Base-by-base conservation (phyloP, 2,888 invertebrate species). In the Scaptomyza cyrtandrae region DNA sequence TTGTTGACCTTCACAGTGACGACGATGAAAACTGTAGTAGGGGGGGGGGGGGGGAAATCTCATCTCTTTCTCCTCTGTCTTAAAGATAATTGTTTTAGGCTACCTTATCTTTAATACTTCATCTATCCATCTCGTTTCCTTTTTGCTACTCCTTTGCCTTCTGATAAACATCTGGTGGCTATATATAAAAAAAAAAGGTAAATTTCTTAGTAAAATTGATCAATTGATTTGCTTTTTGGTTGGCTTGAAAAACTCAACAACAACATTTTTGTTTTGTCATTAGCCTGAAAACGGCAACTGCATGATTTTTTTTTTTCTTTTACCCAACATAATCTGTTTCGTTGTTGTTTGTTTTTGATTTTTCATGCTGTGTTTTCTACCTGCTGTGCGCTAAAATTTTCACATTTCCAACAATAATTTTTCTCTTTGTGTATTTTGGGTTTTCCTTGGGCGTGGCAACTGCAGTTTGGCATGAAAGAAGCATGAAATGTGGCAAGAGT, bases 1-100 rank as follows among this genome's bases (percentile, higher is more conserved):
- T 83, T 82, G 80, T 86, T 82, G 88, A 83, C 88, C 83, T 88
- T 82, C 86, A 62, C 14, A 19, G 16, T 39, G 45, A 56, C 24
- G 56, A 61, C 24, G 35, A 50, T 16, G 19, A 24, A n/a, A 50
- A 35, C n/a, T 31, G 29, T 19, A 44, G 29, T 14, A 24, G 3
- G 3, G 24, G 24, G 24, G 24, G 24, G 3, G 1, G 24, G 24
- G 24, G 24, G 24, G 5, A 19, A 19, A 19, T 19, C 19, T 19
- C 31, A 14, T 50, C 35, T 0, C n/a, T 24, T 54, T 33, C 55
- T 53, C 43, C 33, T 10, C 72, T 35, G 43, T 48, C 19, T 44
- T 39, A 37, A 19, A 45, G 50, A 44, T 62, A 49, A 37, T 59
- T 48, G 50, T 61, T 74, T 68, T 56, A 46, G 44, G 55, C 56